These are phyloP conservation scores for Phaethornis superciliosus DNA, from an alignment of 2,113 vertebrate species.

Conservation along the genomic window DNA sequence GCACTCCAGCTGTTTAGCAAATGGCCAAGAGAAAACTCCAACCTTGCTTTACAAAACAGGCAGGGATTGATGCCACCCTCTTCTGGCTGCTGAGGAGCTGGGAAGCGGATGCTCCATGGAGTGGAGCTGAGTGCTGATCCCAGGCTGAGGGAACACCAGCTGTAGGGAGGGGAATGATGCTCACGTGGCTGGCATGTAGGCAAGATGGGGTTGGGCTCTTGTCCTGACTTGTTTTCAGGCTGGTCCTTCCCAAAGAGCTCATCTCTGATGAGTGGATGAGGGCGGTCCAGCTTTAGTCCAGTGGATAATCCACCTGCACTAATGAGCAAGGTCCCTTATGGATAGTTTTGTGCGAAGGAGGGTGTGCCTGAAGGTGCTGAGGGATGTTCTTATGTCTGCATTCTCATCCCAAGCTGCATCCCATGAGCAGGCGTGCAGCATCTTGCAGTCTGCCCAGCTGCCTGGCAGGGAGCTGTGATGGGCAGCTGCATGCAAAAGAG, in stretches of 20 bases:
- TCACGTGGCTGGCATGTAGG: background rate
- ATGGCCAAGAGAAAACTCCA: conserved; percentile 47
- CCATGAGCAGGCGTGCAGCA: background rate
- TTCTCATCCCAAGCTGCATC: background rate
- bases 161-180: background rate
- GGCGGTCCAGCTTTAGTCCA: background rate
- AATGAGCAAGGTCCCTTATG: background rate
- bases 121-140: background rate
- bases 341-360: background rate
- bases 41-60: conserved; percentile 26
- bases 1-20: conserved; percentile 65
- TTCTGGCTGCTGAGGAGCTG: background rate
- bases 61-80: background rate
- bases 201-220: background rate
- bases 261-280: background rate
- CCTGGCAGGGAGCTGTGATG: background rate
- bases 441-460: background rate
- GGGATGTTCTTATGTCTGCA: background rate
- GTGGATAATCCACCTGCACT: background rate
- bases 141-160: background rate
- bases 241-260: background rate
- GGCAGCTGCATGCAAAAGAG: background rate
- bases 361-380: background rate
- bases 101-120: background rate
- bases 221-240: background rate